Evolutionary conservation across 2,888 invertebrate genomes (phyloP), one percentile per base, ranked within the genome.

Genomic region (Dione vanillae): DNA sequence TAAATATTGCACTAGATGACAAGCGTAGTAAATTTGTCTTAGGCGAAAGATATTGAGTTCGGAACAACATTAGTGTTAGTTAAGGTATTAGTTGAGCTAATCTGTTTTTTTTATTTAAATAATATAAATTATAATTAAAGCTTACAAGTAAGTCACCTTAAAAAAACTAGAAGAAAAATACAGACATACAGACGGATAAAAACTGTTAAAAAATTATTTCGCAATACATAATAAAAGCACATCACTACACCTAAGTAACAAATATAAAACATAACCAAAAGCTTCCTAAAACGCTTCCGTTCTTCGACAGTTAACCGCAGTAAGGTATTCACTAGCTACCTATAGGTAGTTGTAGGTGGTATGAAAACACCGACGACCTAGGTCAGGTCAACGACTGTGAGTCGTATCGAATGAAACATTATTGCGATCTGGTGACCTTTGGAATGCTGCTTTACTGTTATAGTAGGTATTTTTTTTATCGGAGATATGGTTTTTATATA

Each of bases 321-420:
- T 49, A 11, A 49, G 14, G 20, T 52, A 52, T 52, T 52, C 27
- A 52, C 14, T 52, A 20, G 12, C 19, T 27, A 52, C 19, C 11
- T 20, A 47, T 12, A 56, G 41, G 20, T 9, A 43, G 19, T 14
- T 43, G 19, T 61, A 61, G 61, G 27, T 20, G 61, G 45, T 19
- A 45, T 62, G 16, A 40, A 58, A 58, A 58, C 40, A 47, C 35
- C 27, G 6, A 9, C 45, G 45, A 62, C 61, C 61, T 56, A 56
- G 64, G 69, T 69, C 69, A 20, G 69, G 56, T 69, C 69, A 58
- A 65, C 47, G 65, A 65, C 69, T 45, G 51, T 41, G 20, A 9
- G 12, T 43, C n/a, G 64, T 56, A 69, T 65, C 69, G 49, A 65
- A 69, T 69, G 49, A 69, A 64, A 45, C 62, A 8, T 52, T 45